Percentiles rank a stretch among this genome's conserved stretches.
Conservation (phyloP, 2,113 vertebrate genomes). For the Rallus limicola region DNA sequence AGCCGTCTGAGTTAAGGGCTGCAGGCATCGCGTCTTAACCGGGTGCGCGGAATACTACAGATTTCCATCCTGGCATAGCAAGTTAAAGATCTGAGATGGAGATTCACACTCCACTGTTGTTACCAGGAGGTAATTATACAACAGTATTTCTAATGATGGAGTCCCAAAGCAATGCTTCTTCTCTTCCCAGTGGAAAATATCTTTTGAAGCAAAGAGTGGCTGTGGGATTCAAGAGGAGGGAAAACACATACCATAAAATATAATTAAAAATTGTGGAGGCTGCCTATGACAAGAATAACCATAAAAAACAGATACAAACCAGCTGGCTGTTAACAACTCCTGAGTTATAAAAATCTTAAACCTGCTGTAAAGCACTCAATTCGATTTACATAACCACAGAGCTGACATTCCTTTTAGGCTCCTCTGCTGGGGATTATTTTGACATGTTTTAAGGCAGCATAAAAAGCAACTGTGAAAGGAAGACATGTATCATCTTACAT, state of each 20-base stretch:
- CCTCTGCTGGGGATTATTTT: conserved; percentile 83
- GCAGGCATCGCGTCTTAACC: not conserved
- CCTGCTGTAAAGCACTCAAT: conserved; percentile 86
- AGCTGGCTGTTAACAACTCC: conserved; percentile 88
- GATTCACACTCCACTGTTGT: conserved; percentile 65
- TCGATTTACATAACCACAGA: conserved; percentile 87
- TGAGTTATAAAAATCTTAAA: conserved; percentile 90
- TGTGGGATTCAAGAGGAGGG: conserved; percentile 80
- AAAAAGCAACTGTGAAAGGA: conserved; percentile 82
- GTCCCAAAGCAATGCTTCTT: conserved; percentile 71
- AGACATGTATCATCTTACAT: conserved; percentile 79
- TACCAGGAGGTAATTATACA: conserved; percentile 75
- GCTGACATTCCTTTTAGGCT: conserved; percentile 83
- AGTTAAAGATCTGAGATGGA: conserved; percentile 51
- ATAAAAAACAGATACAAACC: conserved; percentile 89
- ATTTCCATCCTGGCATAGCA: conserved; percentile 42
- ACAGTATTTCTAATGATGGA: conserved; percentile 71
- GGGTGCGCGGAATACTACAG: conserved; percentile 20
- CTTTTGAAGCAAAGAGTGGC: conserved; percentile 78
- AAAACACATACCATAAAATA: conserved; percentile 87
- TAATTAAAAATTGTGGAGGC: conserved; percentile 89
- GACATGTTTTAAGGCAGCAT: conserved; percentile 85
- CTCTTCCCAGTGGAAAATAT: conserved; percentile 76
- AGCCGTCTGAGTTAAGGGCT: not conserved
- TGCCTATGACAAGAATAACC: conserved; percentile 88